Conservation (phyloP, 2,113 vertebrate genomes). For the Bombycilla garrulus region DNA sequence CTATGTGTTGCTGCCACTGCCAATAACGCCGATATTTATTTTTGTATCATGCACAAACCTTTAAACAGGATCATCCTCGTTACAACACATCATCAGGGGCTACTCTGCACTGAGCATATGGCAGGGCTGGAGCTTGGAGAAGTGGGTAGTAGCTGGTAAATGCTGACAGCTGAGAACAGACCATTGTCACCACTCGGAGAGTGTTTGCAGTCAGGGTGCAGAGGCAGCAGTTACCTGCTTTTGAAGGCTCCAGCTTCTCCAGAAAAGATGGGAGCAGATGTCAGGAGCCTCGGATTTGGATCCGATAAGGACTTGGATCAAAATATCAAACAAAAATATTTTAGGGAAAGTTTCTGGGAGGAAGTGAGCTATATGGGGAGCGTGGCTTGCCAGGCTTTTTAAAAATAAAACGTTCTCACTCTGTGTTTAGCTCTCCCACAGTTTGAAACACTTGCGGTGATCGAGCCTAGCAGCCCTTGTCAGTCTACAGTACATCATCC, state of each 20-base stretch:
- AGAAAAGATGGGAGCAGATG: conserved; percentile 45
- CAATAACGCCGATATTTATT: not conserved
- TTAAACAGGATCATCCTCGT: not conserved
- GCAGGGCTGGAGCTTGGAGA: not conserved
- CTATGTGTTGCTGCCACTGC: not conserved
- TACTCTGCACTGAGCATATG: conserved; percentile 12
- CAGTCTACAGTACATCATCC: conserved; percentile 57
- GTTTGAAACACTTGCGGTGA: conserved; percentile 52
- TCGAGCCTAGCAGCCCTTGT: conserved; percentile 61
- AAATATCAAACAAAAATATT: conserved; percentile 67
- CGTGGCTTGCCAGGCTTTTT: conserved; percentile 62
- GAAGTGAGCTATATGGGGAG: conserved; percentile 60
- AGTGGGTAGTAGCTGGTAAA: conserved; percentile 12
- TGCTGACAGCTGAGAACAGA: not conserved
- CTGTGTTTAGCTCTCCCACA: conserved; percentile 46
- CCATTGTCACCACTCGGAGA: not conserved
- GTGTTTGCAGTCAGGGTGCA: not conserved
- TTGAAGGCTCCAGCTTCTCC: not conserved
- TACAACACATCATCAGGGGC: conserved; percentile 30
- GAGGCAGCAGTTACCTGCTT: conserved; percentile 36
- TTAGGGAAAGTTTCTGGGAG: conserved; percentile 63
- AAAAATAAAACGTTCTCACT: conserved; percentile 67
- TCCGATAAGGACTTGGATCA: conserved; percentile 46
- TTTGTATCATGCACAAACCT: not conserved
- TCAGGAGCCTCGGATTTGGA: conserved; percentile 36